A percentile compares a stretch with the other conserved stretches of the same genome.
Conservation (phyloP, 2,888 invertebrate genomes). For the Raillietiella orientalis region DNA sequence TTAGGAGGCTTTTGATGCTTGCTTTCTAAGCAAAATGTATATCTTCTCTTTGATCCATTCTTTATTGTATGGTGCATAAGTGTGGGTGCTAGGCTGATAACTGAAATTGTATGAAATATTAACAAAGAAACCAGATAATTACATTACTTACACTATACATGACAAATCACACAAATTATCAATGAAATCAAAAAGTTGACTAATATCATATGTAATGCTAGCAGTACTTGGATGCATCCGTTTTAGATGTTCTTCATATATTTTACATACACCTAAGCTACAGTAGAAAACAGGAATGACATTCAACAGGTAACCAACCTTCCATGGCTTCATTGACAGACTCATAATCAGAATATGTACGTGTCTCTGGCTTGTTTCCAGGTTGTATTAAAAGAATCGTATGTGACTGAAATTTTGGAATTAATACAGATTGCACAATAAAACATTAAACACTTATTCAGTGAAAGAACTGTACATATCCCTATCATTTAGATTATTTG, state of each 20-base stretch:
- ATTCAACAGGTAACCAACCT: constrained; percentile 19
- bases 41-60: constrained; percentile 99
- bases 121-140: constrained; percentile 3
- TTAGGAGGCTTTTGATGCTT: constrained; percentile 58
- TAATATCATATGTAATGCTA: constrained; percentile 92
- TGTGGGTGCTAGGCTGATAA: constrained; percentile 68
- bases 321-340: constrained; percentile 94
- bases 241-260: constrained; percentile 93
- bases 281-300: neutral
- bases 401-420: constrained; percentile 71
- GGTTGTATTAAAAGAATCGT: constrained; percentile 88
- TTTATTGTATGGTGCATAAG: constrained; percentile 93
- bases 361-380: constrained; percentile 63
- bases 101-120: constrained; percentile 10
- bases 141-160: constrained; percentile 42
- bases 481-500: too few relatives aligned
- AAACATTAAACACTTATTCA: too few relatives aligned
- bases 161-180: constrained; percentile 83
- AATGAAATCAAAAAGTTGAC: constrained; percentile 88
- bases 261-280: constrained; percentile 56
- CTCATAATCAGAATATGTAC: constrained; percentile 94
- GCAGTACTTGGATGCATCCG: constrained; percentile 76
- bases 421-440: too few relatives aligned
- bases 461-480: too few relatives aligned
- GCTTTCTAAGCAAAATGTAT: constrained; percentile 54